Conservation (phyloP, 2,888 invertebrate genomes). For the Maniola hyperantus region DNA sequence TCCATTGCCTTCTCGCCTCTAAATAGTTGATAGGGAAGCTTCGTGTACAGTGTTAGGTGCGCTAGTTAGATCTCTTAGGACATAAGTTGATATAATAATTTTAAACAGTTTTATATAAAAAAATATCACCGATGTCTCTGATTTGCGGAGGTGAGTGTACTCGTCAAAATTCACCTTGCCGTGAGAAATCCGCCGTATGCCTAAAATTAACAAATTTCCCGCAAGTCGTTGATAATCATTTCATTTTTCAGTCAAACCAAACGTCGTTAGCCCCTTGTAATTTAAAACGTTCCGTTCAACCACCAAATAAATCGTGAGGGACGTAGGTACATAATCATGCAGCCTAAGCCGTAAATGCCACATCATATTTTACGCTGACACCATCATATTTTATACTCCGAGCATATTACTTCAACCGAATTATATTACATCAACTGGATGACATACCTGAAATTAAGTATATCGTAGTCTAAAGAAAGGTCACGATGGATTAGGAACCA, state of each 20-base stretch:
- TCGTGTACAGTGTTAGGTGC: constrained; percentile 62
- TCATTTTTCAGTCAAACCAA: neutral
- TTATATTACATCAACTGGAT: neutral
- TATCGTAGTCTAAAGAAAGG: too few species aligned
- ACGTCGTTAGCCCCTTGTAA: constrained; percentile 25
- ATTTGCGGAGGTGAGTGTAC: constrained; percentile 76
- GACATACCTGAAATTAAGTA: too few species aligned
- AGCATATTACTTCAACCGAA: constrained; percentile 23
- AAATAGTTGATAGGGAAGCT: constrained; percentile 63
- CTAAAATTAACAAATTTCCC: constrained; percentile 26
- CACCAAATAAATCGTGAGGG: constrained; percentile 24
- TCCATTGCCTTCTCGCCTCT: constrained; percentile 76
- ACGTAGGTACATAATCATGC: constrained; percentile 14
- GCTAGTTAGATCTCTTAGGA: constrained; percentile 62
- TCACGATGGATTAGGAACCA: neutral
- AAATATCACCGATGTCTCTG: constrained; percentile 67
- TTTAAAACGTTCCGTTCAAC: constrained; percentile 10
- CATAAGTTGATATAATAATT: constrained; percentile 42
- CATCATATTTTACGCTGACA: constrained; percentile 32
- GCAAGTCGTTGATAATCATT: constrained; percentile 16
- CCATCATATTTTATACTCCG: constrained; percentile 26
- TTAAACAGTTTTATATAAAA: constrained; percentile 50
- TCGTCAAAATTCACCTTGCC: constrained; percentile 43
- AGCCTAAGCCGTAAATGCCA: constrained; percentile 24
- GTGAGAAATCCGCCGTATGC: constrained; percentile 37